phyloP scores from a whole-genome alignment of 1,140 invertebrate genomes.

The Drosophila lacteicornis region DNA sequence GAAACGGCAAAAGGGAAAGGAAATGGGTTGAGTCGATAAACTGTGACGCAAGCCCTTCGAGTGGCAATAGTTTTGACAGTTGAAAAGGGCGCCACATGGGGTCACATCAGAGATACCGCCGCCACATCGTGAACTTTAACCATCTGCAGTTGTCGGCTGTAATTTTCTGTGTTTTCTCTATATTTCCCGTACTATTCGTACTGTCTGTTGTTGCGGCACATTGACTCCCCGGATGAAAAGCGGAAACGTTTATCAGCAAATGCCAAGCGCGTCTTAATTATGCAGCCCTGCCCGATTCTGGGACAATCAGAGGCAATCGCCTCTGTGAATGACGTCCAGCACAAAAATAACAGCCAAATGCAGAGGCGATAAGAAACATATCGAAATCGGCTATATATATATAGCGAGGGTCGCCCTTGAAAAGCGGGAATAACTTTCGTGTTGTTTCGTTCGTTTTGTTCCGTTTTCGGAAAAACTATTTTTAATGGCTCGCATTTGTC shows the following conservation, averaged over 20 bases:
- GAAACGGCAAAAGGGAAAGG: background rate
- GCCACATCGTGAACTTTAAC: conserved; percentile 24
- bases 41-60: conserved; percentile 64
- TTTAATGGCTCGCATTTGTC: conserved; percentile 47
- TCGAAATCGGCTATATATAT: conserved; percentile 14
- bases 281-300: conserved; percentile 27
- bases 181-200: background rate
- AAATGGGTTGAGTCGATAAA: conserved; percentile 30
- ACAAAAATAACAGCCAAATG: conserved; percentile 22
- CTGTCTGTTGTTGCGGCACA: conserved; percentile 11
- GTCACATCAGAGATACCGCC: conserved; percentile 30
- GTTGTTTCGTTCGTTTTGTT: conserved; percentile 1
- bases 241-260: conserved; percentile 51
- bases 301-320: conserved; percentile 27
- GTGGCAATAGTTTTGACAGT: conserved; percentile 47
- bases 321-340: conserved; percentile 16
- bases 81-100: conserved; percentile 51
- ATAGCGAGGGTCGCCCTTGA: conserved; percentile 36
- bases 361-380: conserved; percentile 38
- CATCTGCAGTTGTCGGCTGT: conserved; percentile 28
- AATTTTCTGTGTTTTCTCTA: conserved; percentile 8
- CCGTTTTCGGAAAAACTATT: conserved; percentile 27
- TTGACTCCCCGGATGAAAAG: conserved; percentile 31
- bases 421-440: conserved; percentile 18
- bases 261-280: conserved; percentile 36